Evolutionary conservation across 2,888 invertebrate genomes (phyloP).

Genomic region (Drosophila emarginata): DNA sequence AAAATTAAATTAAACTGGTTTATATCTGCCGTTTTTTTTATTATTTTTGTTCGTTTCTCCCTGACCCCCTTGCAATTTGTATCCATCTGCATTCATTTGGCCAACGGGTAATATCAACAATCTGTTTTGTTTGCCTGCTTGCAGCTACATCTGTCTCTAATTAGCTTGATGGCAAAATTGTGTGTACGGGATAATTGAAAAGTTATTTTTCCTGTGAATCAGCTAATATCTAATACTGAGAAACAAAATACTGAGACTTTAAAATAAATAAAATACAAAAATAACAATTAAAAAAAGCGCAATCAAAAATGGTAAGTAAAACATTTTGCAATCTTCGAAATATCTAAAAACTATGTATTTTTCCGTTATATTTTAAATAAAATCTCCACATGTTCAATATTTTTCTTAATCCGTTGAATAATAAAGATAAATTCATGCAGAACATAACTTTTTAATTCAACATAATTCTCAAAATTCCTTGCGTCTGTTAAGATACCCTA

Average conservation of each 20-base stretch:
- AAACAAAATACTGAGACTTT: constrained; percentile 1
- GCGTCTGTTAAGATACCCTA: too few relatives aligned
- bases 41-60: background rate
- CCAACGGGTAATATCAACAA: constrained; percentile 4
- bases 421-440: too few relatives aligned
- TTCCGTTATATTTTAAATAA: too few relatives aligned
- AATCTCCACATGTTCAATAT: too few relatives aligned
- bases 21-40: constrained; percentile 5
- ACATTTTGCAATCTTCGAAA: too few relatives aligned
- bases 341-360: too few relatives aligned
- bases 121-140: constrained; percentile 11
- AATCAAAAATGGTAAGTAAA: background rate
- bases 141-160: constrained; percentile 14
- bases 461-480: too few relatives aligned
- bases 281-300: too few relatives aligned
- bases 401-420: too few relatives aligned
- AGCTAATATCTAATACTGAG: background rate
- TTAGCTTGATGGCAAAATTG: constrained; percentile 9
- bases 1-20: constrained; percentile 35
- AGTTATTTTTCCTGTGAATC: constrained; percentile 7
- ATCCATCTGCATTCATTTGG: constrained; percentile 2
- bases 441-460: too few relatives aligned
- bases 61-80: constrained; percentile 8
- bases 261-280: background rate
- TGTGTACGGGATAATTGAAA: constrained; percentile 11